Conservation (phyloP, 2,797 vertebrate genomes). For the Sternotherus odoratus region DNA sequence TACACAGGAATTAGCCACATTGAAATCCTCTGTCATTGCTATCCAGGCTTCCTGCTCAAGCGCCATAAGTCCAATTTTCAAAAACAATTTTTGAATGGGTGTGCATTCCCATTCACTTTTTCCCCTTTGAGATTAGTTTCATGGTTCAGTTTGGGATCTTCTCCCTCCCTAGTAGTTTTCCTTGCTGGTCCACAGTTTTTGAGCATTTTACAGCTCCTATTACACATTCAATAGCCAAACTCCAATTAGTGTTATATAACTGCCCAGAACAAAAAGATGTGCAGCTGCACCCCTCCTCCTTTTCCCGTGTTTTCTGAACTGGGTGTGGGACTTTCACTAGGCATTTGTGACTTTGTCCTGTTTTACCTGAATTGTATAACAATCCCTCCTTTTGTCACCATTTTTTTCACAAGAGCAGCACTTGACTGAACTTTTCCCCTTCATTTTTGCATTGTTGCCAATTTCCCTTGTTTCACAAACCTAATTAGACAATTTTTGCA, state of each 20-base stretch:
- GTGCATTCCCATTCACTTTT: neutral
- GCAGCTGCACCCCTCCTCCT: neutral
- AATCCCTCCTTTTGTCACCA: conserved; percentile 6
- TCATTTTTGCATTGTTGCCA: conserved; percentile 1
- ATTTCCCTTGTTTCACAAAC: conserved; percentile 24
- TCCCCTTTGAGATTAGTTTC: neutral
- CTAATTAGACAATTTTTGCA: conserved; percentile 10
- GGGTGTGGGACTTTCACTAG: conserved; percentile 26
- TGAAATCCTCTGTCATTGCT: neutral
- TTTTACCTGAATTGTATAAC: conserved; percentile 31
- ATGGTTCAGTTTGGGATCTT: neutral
- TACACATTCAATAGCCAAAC: neutral
- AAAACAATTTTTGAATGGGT: neutral
- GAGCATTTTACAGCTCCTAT: neutral
- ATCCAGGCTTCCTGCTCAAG: conserved; percentile 3
- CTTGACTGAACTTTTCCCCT: conserved; percentile 25
- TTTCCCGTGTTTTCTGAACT: neutral
- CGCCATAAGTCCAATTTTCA: neutral
- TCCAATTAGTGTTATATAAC: neutral
- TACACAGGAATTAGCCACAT: neutral
- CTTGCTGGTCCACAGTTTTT: neutral
- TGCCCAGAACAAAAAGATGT: neutral
- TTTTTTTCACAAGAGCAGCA: conserved; percentile 23
- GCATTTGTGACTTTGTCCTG: conserved; percentile 1
- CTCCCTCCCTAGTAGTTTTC: neutral